Percentiles rank a stretch among this genome's conserved stretches.
Conservation (phyloP, 2,888 invertebrate genomes). For the Portevinia maculata region DNA sequence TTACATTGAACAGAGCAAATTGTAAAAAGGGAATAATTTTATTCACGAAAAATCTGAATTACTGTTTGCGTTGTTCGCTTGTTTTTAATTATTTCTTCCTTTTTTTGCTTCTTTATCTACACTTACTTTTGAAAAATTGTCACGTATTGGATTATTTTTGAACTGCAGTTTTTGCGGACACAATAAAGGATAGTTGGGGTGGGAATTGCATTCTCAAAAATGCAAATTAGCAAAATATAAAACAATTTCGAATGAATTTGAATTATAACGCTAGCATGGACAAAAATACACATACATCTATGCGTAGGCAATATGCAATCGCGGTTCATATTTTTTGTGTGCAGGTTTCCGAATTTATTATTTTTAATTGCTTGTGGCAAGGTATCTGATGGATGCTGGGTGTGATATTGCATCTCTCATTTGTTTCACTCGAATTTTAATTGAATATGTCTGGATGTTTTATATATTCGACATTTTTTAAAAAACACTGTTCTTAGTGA, state of each 20-base stretch:
- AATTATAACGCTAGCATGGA: conserved; percentile 44
- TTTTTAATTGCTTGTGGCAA: conserved; percentile 67
- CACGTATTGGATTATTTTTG: too few species aligned
- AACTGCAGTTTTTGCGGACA: conserved; percentile 33
- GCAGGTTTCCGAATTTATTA: conserved; percentile 30
- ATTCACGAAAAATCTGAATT: conserved; percentile 40
- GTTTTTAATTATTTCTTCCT: conserved; percentile 51
- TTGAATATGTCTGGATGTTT: conserved; percentile 36
- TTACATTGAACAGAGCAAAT: conserved; percentile 19
- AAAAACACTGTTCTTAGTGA: too few species aligned
- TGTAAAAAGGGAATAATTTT: conserved; percentile 3
- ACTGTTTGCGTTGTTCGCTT: conserved; percentile 62
- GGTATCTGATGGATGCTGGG: conserved; percentile 25
- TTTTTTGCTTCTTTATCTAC: background rate
- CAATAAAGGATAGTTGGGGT: conserved; percentile 26
- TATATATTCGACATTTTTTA: too few species aligned
- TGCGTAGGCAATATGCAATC: too few species aligned
- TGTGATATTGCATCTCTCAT: conserved; percentile 9
- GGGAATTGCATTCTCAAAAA: conserved; percentile 50
- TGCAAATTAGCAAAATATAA: background rate
- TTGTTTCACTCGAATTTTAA: conserved; percentile 41
- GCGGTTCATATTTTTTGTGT: conserved; percentile 9
- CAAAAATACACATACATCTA: background rate
- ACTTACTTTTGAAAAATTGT: conserved; percentile 33
- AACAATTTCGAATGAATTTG: conserved; percentile 45